Base-by-base conservation (phyloP, 2,888 invertebrate genomes). In the Automeris io region DNA sequence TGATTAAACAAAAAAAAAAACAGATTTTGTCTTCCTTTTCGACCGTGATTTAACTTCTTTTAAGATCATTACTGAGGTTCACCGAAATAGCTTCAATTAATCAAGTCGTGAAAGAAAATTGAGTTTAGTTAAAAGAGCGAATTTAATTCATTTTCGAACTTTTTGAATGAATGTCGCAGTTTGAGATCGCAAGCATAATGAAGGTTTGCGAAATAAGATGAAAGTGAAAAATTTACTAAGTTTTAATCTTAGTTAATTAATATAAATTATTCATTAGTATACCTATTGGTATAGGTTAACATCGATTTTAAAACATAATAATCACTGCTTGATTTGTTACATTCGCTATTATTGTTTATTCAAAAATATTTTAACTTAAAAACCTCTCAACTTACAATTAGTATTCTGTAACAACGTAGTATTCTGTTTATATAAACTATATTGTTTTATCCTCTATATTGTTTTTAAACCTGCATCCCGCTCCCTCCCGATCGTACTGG, bases 101-200 rank as follows among this genome's bases (percentile, higher is more conserved):
- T 29, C 19, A 26, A 26, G 26, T 29, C 26, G 19, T 26, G 5
- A 78, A 81, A 76, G 81, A 81, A 81, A 82, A 82, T 82, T 76
- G 81, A 82, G 78, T 82, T 79, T 77, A 80, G 77, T 79, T 77
- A 81, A 81, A 82, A 78, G 80, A 79, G 80, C 79, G 80, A 78
- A 79, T 81, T 81, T 81, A 81, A 81, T 81, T 83, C 75, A 76
- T 80, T 81, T 81, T 70, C 77, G 76, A 81, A 83, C 78, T 82
- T 81, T 81, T 75, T 70, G 74, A 80, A 77, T 74, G 77, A 76
- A 78, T 75, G 74, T 72, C 76, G 72, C 70, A 66, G 73, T 73
- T 72, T 72, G 66, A 70, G 70, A 66, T 65, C 62, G 65, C 54
- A 57, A 61, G 54, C 63, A 67, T 72, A 64, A 70, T 63, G 68